Base-by-base conservation (phyloP, 2,888 invertebrate genomes). In the Odontocolon sp. region DNA sequence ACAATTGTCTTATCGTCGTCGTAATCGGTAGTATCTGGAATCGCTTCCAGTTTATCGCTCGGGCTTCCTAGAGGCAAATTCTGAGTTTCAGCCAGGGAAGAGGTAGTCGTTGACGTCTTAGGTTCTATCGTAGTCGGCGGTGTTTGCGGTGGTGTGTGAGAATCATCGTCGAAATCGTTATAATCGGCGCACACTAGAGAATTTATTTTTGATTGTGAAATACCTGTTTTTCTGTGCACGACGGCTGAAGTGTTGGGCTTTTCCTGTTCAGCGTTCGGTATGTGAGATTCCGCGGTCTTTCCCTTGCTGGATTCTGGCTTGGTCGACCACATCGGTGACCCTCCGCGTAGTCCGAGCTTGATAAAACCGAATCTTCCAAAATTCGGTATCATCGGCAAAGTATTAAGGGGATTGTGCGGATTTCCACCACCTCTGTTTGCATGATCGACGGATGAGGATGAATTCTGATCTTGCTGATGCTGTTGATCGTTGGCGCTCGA, bases 311-410 rank as follows among this genome's bases (percentile, higher is more conserved):
- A 91, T 31, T 90, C 90, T 0, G 90, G 84, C 89, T 93, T 90
- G 0, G 89, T 91, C 1, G 91, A 90, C 94, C 94, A 94, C 91
- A 94, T 93, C 0, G 94, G 94, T 0, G 94, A 92, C 3, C 95
- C 95, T 18, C 95, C 95, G 76, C 93, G 89, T 2, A 95, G 84
- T 9, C 92, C 95, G 1, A 93, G 91, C 83, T 93, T 93, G 81
- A 92, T 91, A 87, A 93, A 94, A 0, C 92, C 92, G 84, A 91
- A 93, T 50, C 93, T 91, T 0, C 92, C 92, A 83, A 93, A 93
- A 68, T 92, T 91, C 21, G 93, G 92, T 0, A 93, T 93, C n/a
- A 92, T 84, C 0, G 94, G 94, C 56, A 94, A 91, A 0, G 92
- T 92, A 87, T 93, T 93, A 47, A 91, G 90, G 5, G 93, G 92